Base-by-base conservation (phyloP, 1,140 invertebrate species). In the Hyposmocoma kahamanoa region DNA sequence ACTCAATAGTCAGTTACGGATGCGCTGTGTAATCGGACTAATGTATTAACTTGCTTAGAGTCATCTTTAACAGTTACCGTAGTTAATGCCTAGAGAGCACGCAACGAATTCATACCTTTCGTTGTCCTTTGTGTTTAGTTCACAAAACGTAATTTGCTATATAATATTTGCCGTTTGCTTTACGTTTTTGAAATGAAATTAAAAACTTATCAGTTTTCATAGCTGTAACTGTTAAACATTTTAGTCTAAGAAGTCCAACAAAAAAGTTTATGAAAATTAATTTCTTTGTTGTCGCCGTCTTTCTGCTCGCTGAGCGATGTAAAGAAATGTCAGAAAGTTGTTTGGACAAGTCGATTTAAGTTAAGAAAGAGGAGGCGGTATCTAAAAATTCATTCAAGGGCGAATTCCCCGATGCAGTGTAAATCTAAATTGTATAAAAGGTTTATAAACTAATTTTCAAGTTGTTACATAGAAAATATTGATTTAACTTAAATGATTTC, bases 341-440 rank as follows among this genome's bases (percentile, higher is more conserved):
- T 77, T 77, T 59, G 56, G 59, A 50, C 60, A 76, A 81, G 73
- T 78, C 75, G 67, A 79, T 81, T 79, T 74, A 74, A 83, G 70
- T 78, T 81, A 74, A 53, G 54, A 62, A 71, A 62, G 59, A 50
- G 50, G 60, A 59, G 32, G 2, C 15, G 68, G 62, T 59, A 59
- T 49, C 62, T 59, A 75, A 74, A 74, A 73, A 36, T 68, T 63
- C 56, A 59, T 73, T 38, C 42, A 36, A 42, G 15, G 22, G 34
- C 22, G 9, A 39, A 26, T 42, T 44, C 11, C 3, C 19, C 13
- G 20, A 47, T 42, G 22, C 39, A 43, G 26, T 50, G 11, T 50
- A 43, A 39, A 43, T 26, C 17, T 50, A 48, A 26, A 48, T 6
- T 47, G 15, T 17, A 17, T 26, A 26, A 26, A 26, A 6, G 18